Evolutionary conservation across 92 coral and sea anemone species (phyloP), one percentile per base, ranked within the genome.

Genomic region (Heteractis magnifica): DNA sequence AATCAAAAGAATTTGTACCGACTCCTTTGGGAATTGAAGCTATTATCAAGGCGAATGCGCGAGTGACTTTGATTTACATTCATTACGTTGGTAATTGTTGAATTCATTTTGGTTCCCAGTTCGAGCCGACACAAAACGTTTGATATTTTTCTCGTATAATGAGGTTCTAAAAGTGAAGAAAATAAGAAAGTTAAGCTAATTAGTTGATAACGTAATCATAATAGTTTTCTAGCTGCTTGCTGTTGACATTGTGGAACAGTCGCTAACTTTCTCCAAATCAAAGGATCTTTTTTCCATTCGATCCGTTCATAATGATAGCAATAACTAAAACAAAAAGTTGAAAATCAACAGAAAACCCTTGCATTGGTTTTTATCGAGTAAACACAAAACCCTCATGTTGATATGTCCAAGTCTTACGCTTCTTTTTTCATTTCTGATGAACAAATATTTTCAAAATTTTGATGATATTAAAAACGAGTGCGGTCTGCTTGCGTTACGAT

Each of bases 1-100:
- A 6, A 21, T 18, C 70, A 62, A 62, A 18, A n/a, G 65, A 65
- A 65, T 10, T 65, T 6, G 5, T 10, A 64, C 3, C 6, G 10
- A 64, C 71, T 26, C 73, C 49, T 26, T 68, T 68, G 73, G 73
- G 73, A 68, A 68, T 68, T 68, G 73, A 20, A 68, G 73, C 5
- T 68, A 6, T 18, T 62, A 65, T 10, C 41, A 9, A 5, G 73
- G 0, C 49, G 73, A 68, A 20, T 20, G 10, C 1, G 5, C 15
- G 49, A 8, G 9, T 26, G 49, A 23, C 10, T 21, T 6, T 26
- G 26, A 12, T 23, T 68, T 3, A 68, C 48, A 18, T 4, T 10
- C 44, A 26, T 34, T 1, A 12, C 14, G 48, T 14, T 20, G 41
- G 71, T 16, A n/a, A 8, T 68, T 68, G 23, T 21, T 68, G 73